A percentile compares a stretch with the other conserved stretches of the same genome.
These are phyloP conservation scores for Catostomus latipinnis DNA, from an alignment of 2,797 vertebrate genomes.

Conservation along the genomic window DNA sequence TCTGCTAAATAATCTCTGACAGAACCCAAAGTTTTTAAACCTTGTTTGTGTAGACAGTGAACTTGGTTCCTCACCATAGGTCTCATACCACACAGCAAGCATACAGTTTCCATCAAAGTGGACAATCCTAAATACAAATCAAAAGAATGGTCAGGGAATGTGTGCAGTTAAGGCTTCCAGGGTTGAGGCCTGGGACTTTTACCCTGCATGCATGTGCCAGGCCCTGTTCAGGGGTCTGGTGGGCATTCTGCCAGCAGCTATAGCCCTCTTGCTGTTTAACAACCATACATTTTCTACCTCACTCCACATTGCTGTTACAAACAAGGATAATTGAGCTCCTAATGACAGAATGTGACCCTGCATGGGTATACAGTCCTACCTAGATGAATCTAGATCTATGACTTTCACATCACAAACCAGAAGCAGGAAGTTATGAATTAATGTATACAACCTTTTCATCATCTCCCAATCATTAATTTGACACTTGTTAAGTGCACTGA, in stretches of 20 bases:
- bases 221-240: conserved; percentile 70
- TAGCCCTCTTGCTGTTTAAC: conserved; percentile 91
- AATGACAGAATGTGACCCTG: conserved; percentile 89
- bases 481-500: neutral
- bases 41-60: conserved; percentile 68
- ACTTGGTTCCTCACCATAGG: conserved; percentile 82
- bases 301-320: conserved; percentile 90
- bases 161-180: conserved; percentile 71
- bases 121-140: conserved; percentile 91
- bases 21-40: conserved; percentile 53
- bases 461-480: conserved; percentile 1
- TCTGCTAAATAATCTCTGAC: neutral
- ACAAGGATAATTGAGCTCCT: conserved; percentile 96
- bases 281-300: conserved; percentile 93
- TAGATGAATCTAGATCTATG: conserved; percentile 62
- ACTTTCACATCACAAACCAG: too few species aligned
- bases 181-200: conserved; percentile 64
- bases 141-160: conserved; percentile 74
- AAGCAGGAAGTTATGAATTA: neutral
- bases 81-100: conserved; percentile 88
- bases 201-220: conserved; percentile 64
- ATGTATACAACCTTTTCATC: neutral
- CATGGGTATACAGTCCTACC: conserved; percentile 77
- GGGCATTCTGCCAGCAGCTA: conserved; percentile 86
- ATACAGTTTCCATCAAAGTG: conserved; percentile 85